These are phyloP conservation scores for Fistularia commersonii DNA, from an alignment of 2,797 vertebrate genomes.

Conservation along the genomic window DNA sequence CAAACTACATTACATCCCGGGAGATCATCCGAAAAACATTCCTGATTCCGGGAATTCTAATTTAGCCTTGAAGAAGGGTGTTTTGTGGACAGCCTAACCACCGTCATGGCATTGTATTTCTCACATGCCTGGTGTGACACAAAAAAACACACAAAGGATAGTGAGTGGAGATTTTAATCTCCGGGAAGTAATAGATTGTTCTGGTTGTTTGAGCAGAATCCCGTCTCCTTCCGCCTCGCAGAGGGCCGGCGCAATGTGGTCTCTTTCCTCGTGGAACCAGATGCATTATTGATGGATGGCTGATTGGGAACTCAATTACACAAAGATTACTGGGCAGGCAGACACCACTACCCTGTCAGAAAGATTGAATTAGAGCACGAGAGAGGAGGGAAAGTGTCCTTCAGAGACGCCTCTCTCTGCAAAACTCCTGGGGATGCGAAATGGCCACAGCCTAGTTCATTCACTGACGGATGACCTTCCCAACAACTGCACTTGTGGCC, in stretches of 20 bases:
- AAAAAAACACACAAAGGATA: conserved; percentile 20
- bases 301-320: conserved; percentile 83
- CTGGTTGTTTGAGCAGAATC: conserved; percentile 37
- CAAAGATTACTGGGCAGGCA: conserved; percentile 76
- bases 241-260: conserved; percentile 38
- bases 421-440: conserved; percentile 61
- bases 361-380: conserved; percentile 77
- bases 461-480: conserved; percentile 66
- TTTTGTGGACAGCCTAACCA: conserved; percentile 19
- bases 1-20: conserved; percentile 3
- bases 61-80: background rate
- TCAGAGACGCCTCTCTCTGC: conserved; percentile 57
- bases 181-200: conserved; percentile 50
- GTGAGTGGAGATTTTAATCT: conserved; percentile 25
- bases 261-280: conserved; percentile 65
- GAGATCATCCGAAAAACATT: background rate
- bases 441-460: conserved; percentile 59
- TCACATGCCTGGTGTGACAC: conserved; percentile 16
- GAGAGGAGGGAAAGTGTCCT: conserved; percentile 72
- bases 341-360: conserved; percentile 69
- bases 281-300: conserved; percentile 83
- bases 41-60: background rate
- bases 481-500: conserved; percentile 42
- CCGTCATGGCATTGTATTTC: conserved; percentile 8
- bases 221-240: conserved; percentile 48